phyloP scores from a whole-genome alignment of 1,140 invertebrate genomes.

The Periplaneta americana region DNA sequence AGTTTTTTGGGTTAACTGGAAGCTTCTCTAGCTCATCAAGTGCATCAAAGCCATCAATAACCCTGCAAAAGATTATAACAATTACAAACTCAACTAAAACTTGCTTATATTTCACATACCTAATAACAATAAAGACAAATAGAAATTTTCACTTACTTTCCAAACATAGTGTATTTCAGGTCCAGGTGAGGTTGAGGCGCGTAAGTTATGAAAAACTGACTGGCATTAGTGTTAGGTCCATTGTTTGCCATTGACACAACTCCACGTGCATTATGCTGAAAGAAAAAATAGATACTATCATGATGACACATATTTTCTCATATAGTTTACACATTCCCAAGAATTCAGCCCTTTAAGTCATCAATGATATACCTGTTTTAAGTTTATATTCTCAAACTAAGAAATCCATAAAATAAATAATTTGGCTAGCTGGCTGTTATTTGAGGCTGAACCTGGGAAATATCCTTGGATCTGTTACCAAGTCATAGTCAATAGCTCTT shows the following conservation, averaged over 20 bases:
- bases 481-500: too few species aligned
- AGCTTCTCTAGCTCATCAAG: constrained; percentile 95
- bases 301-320: neutral
- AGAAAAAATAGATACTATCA: constrained; percentile 25
- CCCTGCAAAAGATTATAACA: constrained; percentile 53
- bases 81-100: neutral
- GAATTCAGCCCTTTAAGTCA: too few species aligned
- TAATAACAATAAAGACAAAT: neutral
- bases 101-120: neutral
- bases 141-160: constrained; percentile 60
- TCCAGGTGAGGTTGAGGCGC: constrained; percentile 92
- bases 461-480: too few species aligned
- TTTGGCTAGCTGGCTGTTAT: too few species aligned
- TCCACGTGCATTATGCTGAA: constrained; percentile 78
- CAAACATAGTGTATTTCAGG: constrained; percentile 95
- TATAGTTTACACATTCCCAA: neutral
- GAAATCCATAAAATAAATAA: too few species aligned
- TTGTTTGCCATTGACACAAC: constrained; percentile 98
- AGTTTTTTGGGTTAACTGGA: constrained; percentile 91
- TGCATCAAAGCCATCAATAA: constrained; percentile 96
- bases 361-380: too few species aligned
- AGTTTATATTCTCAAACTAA: too few species aligned
- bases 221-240: constrained; percentile 97
- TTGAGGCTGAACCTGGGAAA: too few species aligned
- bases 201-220: constrained; percentile 97